phyloP scores from a whole-genome alignment of 1,140 invertebrate genomes.

The Vanessa atalanta region DNA sequence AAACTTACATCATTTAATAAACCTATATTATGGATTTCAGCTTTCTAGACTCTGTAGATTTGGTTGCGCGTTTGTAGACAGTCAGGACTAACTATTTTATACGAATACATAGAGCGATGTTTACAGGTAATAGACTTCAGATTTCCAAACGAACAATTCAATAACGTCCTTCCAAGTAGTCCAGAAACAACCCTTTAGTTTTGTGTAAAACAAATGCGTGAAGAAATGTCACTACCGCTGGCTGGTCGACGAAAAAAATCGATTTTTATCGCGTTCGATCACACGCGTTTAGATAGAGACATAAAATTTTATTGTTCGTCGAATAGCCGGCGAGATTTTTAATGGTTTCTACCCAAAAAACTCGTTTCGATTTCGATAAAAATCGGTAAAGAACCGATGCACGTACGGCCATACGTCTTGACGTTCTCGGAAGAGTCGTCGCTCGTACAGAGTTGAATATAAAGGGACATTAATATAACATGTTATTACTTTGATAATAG shows the following conservation, averaged over 20 bases:
- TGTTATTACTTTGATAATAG: constrained; percentile 59
- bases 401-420: constrained; percentile 50
- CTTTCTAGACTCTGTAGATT: no score
- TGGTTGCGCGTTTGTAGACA: no score
- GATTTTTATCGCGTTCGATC: constrained; percentile 59
- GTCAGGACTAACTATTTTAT: no score
- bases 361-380: constrained; percentile 70
- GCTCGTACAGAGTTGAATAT: constrained; percentile 50
- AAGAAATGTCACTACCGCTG: constrained; percentile 39
- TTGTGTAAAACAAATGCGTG: constrained; percentile 37
- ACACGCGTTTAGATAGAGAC: constrained; percentile 63
- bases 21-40: no score
- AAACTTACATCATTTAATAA: no score
- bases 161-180: constrained; percentile 23
- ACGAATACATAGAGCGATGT: neutral
- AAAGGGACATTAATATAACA: constrained; percentile 57
- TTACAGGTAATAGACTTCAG: neutral
- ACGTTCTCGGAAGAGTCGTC: constrained; percentile 53
- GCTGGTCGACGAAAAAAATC: constrained; percentile 40
- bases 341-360: constrained; percentile 59
- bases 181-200: constrained; percentile 26
- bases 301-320: constrained; percentile 73
- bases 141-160: neutral
- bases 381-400: constrained; percentile 68
- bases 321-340: constrained; percentile 59